Evolutionary conservation across 2,113 vertebrate species (phyloP), one percentile per base, ranked within the genome.

Genomic region (Ctenomys sociabilis): DNA sequence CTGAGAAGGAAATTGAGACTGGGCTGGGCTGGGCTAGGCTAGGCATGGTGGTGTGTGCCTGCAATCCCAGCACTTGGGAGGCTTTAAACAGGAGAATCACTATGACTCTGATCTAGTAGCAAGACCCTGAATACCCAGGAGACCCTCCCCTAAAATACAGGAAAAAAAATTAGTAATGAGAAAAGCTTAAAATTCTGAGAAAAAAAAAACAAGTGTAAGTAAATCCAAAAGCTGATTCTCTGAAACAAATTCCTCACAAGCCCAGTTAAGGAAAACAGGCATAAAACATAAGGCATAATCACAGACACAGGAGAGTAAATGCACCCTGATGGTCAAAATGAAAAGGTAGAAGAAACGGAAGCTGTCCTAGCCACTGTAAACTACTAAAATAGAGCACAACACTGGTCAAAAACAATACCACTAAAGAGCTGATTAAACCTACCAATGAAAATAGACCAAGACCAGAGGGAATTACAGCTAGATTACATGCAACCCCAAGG

Each of bases 201-300:
- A 66, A 49, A 49, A 40, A 45, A 49, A 24, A 49, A 16, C 49
- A 66, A 78, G 7, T 14, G 26, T 37, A 83, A 85, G 28, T 17
- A 83, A 82, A 90, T 26, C 4, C 64, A 70, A 83, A 84, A 68
- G 32, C 35, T 49, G 32, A 32, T 83, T 86, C 13, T 93, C n/a
- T 81, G 52, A 95, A 97, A 85, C 19, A 85, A 93, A 88, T 49
- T 89, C 68, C 49, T 85, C 28, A 86, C 24, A 78, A 84, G 10
- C 64, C 4, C 57, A 24, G 64, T 57, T 82, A 49, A 90, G 68
- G 24, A 84, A 49, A 86, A 85, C 68, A 92, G 0, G 88, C n/a
- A 19, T 49, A 91, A 80, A 85, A 30, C 32, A 72, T 5, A 78
- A 45, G 21, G 14, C 22, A 54, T 22, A 93, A 88, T 61, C 37